A percentile compares a stretch with the other conserved stretches of the same genome.
Conservation (phyloP, 2,888 invertebrate species). For the Dermolepida albohirtum region DNA sequence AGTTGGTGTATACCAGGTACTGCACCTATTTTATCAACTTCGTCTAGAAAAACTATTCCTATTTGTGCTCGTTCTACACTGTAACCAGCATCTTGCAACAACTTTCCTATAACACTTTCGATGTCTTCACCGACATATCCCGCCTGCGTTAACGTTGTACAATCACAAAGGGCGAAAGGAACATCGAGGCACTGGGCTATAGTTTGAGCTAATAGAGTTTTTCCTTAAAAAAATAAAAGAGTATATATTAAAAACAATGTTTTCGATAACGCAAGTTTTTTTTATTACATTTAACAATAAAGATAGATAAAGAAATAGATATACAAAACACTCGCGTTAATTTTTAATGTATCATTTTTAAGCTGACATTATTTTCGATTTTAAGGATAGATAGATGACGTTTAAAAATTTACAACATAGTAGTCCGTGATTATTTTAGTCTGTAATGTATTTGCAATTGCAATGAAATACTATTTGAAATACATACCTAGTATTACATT, state of each 20-base stretch:
- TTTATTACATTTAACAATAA: no score
- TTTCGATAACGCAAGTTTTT: no score
- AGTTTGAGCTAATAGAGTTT: constrained; percentile 96
- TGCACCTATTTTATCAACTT: constrained; percentile 99
- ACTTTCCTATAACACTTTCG: constrained; percentile 96
- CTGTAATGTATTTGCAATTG: no score
- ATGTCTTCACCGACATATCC: constrained; percentile 99
- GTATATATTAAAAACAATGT: background rate
- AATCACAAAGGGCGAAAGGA: constrained; percentile 99
- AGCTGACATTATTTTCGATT: no score
- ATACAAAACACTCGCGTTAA: no score
- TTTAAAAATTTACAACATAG: no score
- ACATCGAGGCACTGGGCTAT: constrained; percentile 98
- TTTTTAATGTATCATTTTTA: no score
- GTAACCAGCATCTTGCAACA: constrained; percentile 96
- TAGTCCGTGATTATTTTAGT: no score
- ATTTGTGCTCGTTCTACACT: constrained; percentile 98
- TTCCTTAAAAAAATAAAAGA: constrained; percentile 70
- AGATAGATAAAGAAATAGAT: no score
- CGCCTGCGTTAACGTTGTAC: constrained; percentile 94
- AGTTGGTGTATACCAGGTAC: constrained; percentile 94
- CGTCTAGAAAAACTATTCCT: constrained; percentile 98
- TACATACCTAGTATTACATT: no score
- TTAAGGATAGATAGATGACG: no score
- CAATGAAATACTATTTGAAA: no score